A percentile compares a stretch with the other conserved stretches of the same genome.
phyloP scores from a whole-genome alignment of 2,113 vertebrate species.

The Dryoscopus gambensis region DNA sequence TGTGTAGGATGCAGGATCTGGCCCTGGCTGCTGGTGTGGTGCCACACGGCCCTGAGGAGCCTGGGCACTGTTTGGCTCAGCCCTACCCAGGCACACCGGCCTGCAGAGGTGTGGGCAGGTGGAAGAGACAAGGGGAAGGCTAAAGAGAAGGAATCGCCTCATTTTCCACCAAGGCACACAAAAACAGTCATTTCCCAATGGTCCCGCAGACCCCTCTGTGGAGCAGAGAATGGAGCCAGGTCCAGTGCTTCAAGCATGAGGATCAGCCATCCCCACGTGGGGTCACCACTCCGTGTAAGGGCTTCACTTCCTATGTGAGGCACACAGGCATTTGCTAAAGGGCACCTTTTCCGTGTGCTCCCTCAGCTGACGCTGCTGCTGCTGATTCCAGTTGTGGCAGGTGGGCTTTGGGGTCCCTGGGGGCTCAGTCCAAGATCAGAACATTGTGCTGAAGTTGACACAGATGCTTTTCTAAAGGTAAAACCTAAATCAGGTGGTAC shows the following conservation, averaged over 20 bases:
- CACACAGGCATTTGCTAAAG: not conserved
- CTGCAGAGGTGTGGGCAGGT: not conserved
- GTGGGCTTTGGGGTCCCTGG: not conserved
- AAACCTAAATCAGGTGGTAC: not conserved
- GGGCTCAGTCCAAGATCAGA: not conserved
- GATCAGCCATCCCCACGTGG: not conserved
- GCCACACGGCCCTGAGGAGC: not conserved
- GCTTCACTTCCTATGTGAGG: not conserved
- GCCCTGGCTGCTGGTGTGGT: not conserved
- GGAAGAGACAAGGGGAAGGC: not conserved
- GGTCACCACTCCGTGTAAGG: not conserved
- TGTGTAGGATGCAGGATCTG: not conserved
- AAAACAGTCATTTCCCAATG: not conserved
- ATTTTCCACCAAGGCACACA: not conserved
- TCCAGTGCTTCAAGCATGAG: not conserved
- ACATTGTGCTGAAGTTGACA: not conserved
- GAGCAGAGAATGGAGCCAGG: not conserved
- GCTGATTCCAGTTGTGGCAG: not conserved
- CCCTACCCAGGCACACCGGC: not conserved
- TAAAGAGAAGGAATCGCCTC: not conserved
- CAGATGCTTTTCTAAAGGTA: not conserved
- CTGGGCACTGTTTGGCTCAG: not conserved
- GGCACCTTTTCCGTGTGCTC: not conserved
- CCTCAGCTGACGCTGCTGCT: not conserved
- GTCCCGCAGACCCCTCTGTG: rapidly evolving